These are phyloP conservation scores for Rhyzopertha dominica DNA, from an alignment of 1,140 invertebrate species.

Conservation along the genomic window DNA sequence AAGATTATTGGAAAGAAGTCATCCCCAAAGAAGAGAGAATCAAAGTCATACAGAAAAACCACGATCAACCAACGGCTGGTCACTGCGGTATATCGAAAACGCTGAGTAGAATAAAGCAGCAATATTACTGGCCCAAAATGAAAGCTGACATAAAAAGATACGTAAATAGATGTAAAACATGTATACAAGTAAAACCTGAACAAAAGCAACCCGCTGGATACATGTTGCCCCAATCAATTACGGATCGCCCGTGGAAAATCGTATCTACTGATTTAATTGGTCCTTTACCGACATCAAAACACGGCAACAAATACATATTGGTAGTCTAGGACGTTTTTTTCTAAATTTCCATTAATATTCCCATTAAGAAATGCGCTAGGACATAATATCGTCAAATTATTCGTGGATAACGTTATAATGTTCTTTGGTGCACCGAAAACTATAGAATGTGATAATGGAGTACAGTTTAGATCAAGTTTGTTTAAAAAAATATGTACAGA, in stretches of 20 bases:
- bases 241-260: constrained; percentile 8
- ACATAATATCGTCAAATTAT: too few relatives aligned
- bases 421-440: too few relatives aligned
- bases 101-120: not conserved
- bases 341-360: too few relatives aligned
- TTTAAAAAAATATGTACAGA: too few relatives aligned
- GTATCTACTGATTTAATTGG: constrained; percentile 40
- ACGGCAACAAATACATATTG: constrained; percentile 34
- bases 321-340: constrained; percentile 26
- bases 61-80: not conserved
- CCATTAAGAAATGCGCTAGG: too few relatives aligned
- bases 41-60: not conserved
- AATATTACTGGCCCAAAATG: constrained; percentile 6
- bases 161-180: not conserved
- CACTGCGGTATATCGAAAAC: constrained; percentile 4
- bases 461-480: too few relatives aligned
- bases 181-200: not conserved
- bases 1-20: constrained; percentile 2
- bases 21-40: not conserved
- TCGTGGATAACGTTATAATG: too few relatives aligned
- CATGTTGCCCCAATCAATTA: not conserved
- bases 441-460: too few relatives aligned
- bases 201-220: not conserved
- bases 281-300: constrained; percentile 19
- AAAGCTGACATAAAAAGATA: not conserved